A percentile compares a stretch with the other conserved stretches of the same genome.
Evolutionary conservation across 2,888 invertebrate genomes (phyloP).

Genomic region (Parthenolecanium corni): DNA sequence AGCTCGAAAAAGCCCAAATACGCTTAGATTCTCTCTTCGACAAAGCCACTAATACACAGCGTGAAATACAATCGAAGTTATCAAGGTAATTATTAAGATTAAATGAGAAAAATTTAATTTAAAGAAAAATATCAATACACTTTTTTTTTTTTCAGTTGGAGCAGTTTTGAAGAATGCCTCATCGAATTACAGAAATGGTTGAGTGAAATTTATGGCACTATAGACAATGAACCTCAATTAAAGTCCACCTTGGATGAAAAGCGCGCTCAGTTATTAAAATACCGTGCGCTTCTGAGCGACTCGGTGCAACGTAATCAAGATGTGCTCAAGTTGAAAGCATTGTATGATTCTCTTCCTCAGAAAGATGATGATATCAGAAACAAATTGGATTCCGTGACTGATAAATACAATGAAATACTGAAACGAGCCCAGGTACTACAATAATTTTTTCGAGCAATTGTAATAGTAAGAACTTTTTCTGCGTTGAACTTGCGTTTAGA

Average conservation of each 20-base stretch:
- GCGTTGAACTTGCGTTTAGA: too few relatives aligned
- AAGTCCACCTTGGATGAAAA: slow-evolving; percentile 85
- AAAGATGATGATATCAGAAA: slow-evolving; percentile 60
- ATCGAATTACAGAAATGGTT: slow-evolving; percentile 71
- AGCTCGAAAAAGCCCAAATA: slow-evolving; percentile 71
- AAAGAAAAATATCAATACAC: not conserved
- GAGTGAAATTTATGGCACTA: slow-evolving; percentile 56
- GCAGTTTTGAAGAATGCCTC: slow-evolving; percentile 76
- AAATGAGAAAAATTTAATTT: not conserved
- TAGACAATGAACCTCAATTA: slow-evolving; percentile 66
- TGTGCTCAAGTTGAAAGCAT: slow-evolving; percentile 65
- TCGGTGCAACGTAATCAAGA: slow-evolving; percentile 75
- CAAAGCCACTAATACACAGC: slow-evolving; percentile 56
- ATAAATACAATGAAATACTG: slow-evolving; percentile 59
- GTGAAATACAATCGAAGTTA: slow-evolving; percentile 70
- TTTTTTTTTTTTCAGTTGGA: slow-evolving; percentile 50
- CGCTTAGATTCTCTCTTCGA: slow-evolving; percentile 72
- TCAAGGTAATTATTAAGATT: slow-evolving; percentile 40
- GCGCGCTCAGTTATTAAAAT: slow-evolving; percentile 71
- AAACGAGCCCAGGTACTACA: slow-evolving; percentile 49
- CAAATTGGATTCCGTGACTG: slow-evolving; percentile 54
- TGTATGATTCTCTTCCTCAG: slow-evolving; percentile 68
- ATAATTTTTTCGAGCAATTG: not conserved
- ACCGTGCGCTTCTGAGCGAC: slow-evolving; percentile 64
- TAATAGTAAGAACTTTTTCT: too few relatives aligned